Evolutionary conservation across 2,797 vertebrate species (phyloP).

Genomic region (Acanthurus lineatus): DNA sequence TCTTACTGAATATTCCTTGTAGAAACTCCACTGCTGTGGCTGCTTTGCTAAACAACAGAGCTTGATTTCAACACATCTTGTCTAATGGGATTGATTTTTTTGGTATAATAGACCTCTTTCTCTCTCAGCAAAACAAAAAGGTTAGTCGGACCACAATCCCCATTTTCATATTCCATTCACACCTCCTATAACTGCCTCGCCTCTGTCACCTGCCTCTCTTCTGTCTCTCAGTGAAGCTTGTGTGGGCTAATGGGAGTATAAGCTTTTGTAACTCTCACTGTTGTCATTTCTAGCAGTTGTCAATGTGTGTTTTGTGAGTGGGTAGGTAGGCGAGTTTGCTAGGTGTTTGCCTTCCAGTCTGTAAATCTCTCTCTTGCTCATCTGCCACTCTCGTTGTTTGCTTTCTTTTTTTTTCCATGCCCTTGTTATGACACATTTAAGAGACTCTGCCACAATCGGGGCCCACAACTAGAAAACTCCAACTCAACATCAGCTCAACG

Average conservation of each 20-base stretch:
- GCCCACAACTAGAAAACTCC: too few relatives aligned
- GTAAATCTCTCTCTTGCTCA: background rate
- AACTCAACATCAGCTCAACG: too few relatives aligned
- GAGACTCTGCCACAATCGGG: background rate
- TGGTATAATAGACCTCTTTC: constrained; percentile 20
- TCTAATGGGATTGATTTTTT: constrained; percentile 34
- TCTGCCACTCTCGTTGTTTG: constrained; percentile 13
- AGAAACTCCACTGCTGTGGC: constrained; percentile 35
- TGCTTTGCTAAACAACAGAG: constrained; percentile 48
- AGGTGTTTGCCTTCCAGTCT: constrained; percentile 34
- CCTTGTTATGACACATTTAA: background rate
- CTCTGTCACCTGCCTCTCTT: constrained; percentile 25
- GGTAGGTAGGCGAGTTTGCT: constrained; percentile 16
- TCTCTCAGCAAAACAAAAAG: constrained; percentile 28
- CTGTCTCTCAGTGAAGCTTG: constrained; percentile 20
- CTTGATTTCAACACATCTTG: constrained; percentile 43
- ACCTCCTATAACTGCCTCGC: background rate
- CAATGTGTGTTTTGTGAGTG: constrained; percentile 18
- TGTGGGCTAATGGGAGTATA: constrained; percentile 8
- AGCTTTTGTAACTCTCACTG: constrained; percentile 19
- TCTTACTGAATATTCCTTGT: constrained; percentile 47
- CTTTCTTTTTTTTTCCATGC: background rate
- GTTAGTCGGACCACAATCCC: constrained; percentile 16
- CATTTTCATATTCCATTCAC: constrained; percentile 23
- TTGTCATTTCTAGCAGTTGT: constrained; percentile 11